A percentile compares a stretch with the other conserved stretches of the same genome.
These are phyloP conservation scores for Drosophila erecta DNA, from an alignment of 1,140 invertebrate genomes.

Conservation along the genomic window DNA sequence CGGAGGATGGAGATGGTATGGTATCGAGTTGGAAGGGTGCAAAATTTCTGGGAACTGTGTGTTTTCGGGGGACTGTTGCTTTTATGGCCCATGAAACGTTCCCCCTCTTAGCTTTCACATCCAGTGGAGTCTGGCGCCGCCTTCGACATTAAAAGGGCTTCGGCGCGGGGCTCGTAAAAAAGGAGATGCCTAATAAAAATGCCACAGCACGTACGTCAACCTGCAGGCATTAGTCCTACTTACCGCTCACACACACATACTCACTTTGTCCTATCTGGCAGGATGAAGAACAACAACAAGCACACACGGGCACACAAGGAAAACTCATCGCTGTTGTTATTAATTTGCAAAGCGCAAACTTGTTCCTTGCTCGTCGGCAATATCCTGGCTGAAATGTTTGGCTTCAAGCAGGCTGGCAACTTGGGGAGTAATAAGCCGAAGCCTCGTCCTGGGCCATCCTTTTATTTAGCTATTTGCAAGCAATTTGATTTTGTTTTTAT, in stretches of 20 bases:
- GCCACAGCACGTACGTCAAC: slow-evolving; percentile 80
- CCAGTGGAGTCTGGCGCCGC: slow-evolving; percentile 25
- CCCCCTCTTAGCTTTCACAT: slow-evolving; percentile 19
- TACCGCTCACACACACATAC: slow-evolving; percentile 22
- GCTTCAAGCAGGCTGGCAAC: slow-evolving; percentile 2
- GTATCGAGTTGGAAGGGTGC: slow-evolving; percentile 9
- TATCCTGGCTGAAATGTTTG: slow-evolving; percentile 50
- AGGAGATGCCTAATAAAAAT: slow-evolving; percentile 78
- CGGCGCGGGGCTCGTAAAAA: slow-evolving; percentile 66
- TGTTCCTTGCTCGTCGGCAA: slow-evolving; percentile 60
- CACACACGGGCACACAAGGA: slow-evolving; percentile 24
- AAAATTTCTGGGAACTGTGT: slow-evolving; percentile 14
- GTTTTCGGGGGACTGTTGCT: slow-evolving; percentile 44
- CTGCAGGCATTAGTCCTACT: slow-evolving; percentile 73
- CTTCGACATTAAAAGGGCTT: slow-evolving; percentile 60
- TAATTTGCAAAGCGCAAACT: slow-evolving; percentile 77
- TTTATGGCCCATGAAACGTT: slow-evolving; percentile 71
- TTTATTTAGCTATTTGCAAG: slow-evolving; percentile 77
- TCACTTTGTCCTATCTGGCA: slow-evolving; percentile 38
- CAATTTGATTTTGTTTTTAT: slow-evolving; percentile 74
- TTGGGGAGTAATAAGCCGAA: slow-evolving; percentile 20
- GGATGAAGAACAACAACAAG: slow-evolving; percentile 17
- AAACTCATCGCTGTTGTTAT: slow-evolving; percentile 64
- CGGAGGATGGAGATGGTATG: slow-evolving; percentile 15
- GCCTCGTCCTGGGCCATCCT: slow-evolving; percentile 42